These are phyloP conservation scores for Enteromius paludinosus DNA, from an alignment of 2,797 vertebrate species.

Conservation along the genomic window DNA sequence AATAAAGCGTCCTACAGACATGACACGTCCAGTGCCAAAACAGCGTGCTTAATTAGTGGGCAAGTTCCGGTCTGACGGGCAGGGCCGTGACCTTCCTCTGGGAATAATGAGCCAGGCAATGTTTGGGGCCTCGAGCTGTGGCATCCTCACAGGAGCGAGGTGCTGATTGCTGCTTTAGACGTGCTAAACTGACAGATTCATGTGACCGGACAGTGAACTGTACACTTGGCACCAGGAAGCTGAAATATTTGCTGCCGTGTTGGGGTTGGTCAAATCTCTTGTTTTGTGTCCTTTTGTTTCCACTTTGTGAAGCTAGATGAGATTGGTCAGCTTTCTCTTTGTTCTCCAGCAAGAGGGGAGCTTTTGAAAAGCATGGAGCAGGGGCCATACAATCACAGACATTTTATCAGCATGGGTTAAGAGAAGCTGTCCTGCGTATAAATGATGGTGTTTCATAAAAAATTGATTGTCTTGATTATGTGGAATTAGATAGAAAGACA, in stretches of 20 bases:
- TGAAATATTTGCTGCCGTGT: constrained; percentile 63
- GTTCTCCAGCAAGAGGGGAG: constrained; percentile 27
- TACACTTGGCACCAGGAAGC: constrained; percentile 69
- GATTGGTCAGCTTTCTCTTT: constrained; percentile 53
- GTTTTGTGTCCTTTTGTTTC: constrained; percentile 69
- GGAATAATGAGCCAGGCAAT: constrained; percentile 78
- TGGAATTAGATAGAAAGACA: background rate
- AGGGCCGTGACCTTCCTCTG: constrained; percentile 73
- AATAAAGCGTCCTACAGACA: constrained; percentile 70
- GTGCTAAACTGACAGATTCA: constrained; percentile 74
- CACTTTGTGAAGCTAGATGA: constrained; percentile 68
- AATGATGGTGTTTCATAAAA: constrained; percentile 31
- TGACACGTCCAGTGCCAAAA: constrained; percentile 75
- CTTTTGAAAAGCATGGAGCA: constrained; percentile 61
- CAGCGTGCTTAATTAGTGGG: constrained; percentile 76
- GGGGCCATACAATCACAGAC: constrained; percentile 35
- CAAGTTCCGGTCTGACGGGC: constrained; percentile 72
- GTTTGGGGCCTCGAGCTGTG: constrained; percentile 68
- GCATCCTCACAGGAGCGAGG: constrained; percentile 65
- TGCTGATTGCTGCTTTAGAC: constrained; percentile 69
- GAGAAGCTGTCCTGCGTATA: constrained; percentile 20
- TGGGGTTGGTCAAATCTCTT: constrained; percentile 57
- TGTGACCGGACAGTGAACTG: constrained; percentile 77
- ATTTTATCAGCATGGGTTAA: constrained; percentile 37
- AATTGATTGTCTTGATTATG: constrained; percentile 16